Conservation (phyloP, 2,797 vertebrate genomes). For the Carduelis carduelis region DNA sequence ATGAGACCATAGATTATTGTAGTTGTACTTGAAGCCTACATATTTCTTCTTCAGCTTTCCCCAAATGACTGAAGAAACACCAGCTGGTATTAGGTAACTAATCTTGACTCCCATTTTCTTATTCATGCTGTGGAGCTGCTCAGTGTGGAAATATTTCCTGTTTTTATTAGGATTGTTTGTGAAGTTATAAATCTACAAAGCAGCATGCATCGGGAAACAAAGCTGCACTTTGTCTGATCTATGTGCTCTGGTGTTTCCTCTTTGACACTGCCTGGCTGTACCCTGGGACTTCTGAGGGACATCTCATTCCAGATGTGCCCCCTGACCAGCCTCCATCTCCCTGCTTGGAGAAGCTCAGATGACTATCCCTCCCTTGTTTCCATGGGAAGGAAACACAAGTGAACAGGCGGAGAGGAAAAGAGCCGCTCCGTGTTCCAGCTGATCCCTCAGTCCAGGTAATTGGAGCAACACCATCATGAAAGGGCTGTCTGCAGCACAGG, state of each 20-base stretch:
- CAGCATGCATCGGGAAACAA: not conserved
- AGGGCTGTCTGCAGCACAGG: not conserved
- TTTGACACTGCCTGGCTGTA: not conserved
- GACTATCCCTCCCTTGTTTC: not conserved
- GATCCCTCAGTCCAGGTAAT: not conserved
- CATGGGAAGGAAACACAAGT: not conserved
- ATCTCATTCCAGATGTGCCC: constrained; percentile 16
- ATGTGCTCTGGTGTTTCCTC: not conserved
- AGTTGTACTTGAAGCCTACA: not conserved
- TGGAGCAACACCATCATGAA: accelerated
- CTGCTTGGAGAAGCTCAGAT: not conserved
- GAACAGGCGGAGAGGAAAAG: not conserved
- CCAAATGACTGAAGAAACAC: not conserved
- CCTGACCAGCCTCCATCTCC: not conserved
- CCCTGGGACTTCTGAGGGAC: not conserved
- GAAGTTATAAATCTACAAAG: constrained; percentile 33
- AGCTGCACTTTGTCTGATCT: not conserved
- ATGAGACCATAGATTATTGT: not conserved
- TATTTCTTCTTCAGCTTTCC: constrained; percentile 21
- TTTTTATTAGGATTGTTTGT: constrained; percentile 47
- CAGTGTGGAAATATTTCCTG: constrained; percentile 4
- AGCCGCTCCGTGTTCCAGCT: not conserved
- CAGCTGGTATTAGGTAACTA: constrained; percentile 14
- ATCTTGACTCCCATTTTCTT: constrained; percentile 6
- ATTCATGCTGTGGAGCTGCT: not conserved